A percentile compares a stretch with the other conserved stretches of the same genome.
Conservation (phyloP, 2,113 vertebrate genomes). For the Tychaedon coryphoeus region DNA sequence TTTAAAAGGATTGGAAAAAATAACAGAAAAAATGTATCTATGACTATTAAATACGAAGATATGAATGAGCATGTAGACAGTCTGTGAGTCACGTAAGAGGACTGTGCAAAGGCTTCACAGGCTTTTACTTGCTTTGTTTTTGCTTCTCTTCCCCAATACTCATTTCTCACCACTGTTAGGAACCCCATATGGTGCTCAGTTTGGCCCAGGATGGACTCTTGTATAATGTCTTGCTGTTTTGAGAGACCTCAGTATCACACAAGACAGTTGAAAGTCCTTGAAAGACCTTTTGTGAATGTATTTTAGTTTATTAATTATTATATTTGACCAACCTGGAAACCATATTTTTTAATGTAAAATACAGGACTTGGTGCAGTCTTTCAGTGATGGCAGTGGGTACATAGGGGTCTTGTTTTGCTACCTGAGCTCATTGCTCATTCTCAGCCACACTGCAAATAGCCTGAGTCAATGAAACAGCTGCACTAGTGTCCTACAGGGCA, state of each 20-base stretch:
- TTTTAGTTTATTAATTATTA: neutral
- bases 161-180: neutral
- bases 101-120: neutral
- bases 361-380: neutral
- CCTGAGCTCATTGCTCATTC: neutral
- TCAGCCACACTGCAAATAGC: neutral
- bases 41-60: neutral
- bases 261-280: neutral
- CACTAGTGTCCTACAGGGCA: neutral
- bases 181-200: rapidly evolving
- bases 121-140: neutral
- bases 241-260: neutral
- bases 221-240: neutral
- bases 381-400: neutral
- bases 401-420: neutral
- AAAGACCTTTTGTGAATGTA: neutral
- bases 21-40: neutral
- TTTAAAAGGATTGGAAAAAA: neutral
- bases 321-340: neutral
- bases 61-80: neutral
- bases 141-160: neutral
- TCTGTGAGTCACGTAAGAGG: neutral
- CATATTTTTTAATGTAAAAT: neutral
- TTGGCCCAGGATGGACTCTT: neutral
- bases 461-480: conserved; percentile 25